Conservation (phyloP, 1,140 invertebrate species). For the Leucophenga varia region DNA sequence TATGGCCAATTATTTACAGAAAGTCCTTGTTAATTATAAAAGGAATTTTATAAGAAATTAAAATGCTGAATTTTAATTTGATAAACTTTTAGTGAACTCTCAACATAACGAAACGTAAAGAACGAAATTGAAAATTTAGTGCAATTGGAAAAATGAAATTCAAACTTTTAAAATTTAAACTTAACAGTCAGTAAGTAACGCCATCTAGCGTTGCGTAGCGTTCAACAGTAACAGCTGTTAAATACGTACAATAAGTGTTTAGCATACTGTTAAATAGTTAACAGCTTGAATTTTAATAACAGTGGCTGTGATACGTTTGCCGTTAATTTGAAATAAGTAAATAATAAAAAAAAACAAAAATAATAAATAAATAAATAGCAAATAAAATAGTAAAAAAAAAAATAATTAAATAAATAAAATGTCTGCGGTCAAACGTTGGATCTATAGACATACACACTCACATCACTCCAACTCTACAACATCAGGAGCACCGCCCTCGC, state of each 20-base stretch:
- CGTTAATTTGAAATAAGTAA: too few species aligned
- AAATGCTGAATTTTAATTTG: too few species aligned
- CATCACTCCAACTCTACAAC: constrained; percentile 57
- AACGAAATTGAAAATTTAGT: constrained; percentile 1
- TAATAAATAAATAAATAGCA: constrained; percentile 9
- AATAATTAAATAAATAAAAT: constrained; percentile 53
- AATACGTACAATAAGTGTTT: background rate
- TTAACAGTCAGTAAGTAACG: constrained; percentile 11
- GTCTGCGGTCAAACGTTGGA: constrained; percentile 65
- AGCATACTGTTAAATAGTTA: too few species aligned
- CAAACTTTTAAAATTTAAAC: constrained; percentile 10
- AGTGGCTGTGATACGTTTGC: too few species aligned
- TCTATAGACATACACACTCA: constrained; percentile 51
- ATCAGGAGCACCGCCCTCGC: constrained; percentile 32
- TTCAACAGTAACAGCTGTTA: constrained; percentile 11
- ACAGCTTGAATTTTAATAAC: too few species aligned
- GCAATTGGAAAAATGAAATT: background rate
- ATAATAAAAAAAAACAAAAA: too few species aligned
- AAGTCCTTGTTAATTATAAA: too few species aligned
- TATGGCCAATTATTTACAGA: too few species aligned
- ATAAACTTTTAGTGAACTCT: too few species aligned
- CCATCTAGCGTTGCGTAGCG: constrained; percentile 18
- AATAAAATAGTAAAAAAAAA: constrained; percentile 6
- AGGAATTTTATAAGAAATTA: too few species aligned
- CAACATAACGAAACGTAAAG: background rate